Evolutionary conservation across 2,797 vertebrate species (phyloP).

Genomic region (Etheostoma nigrum): DNA sequence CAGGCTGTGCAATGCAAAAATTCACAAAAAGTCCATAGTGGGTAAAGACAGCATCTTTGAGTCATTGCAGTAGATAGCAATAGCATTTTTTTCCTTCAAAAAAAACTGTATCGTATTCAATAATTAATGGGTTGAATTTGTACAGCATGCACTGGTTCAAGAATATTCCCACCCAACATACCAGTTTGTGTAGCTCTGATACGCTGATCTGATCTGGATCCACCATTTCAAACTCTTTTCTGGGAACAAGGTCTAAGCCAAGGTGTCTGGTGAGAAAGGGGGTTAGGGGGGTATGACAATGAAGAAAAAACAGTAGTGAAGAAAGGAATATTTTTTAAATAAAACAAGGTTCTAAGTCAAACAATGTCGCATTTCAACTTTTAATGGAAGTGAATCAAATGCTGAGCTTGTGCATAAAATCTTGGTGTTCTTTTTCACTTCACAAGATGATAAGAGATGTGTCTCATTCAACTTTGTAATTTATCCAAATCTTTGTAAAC

Average conservation of each 20-base stretch:
- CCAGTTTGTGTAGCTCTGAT: conserved; percentile 99
- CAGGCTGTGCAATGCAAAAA: conserved; percentile 7
- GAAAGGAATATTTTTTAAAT: background rate
- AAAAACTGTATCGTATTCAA: conserved; percentile 29
- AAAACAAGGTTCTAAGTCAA: background rate
- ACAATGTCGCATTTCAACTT: conserved; percentile 1
- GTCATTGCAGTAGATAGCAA: conserved; percentile 36
- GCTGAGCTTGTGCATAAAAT: background rate
- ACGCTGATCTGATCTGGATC: conserved; percentile 98
- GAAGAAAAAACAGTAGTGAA: conserved; percentile 13
- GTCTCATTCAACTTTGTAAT: conserved; percentile 1
- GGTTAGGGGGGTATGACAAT: background rate
- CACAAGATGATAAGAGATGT: background rate
- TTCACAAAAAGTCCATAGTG: conserved; percentile 1
- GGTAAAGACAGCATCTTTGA: conserved; percentile 28
- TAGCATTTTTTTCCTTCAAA: conserved; percentile 29
- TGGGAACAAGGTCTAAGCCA: conserved; percentile 96
- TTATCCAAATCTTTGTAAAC: background rate
- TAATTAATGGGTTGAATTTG: conserved; percentile 26
- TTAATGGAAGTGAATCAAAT: background rate
- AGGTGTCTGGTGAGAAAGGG: conserved; percentile 88
- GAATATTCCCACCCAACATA: conserved; percentile 65
- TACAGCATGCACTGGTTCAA: conserved; percentile 23
- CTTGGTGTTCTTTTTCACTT: background rate
- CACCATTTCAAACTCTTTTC: conserved; percentile 99